A percentile compares a stretch with the other conserved stretches of the same genome.
Evolutionary conservation across 1,140 invertebrate species (phyloP).

Genomic region (Rhyacophila brunnea): DNA sequence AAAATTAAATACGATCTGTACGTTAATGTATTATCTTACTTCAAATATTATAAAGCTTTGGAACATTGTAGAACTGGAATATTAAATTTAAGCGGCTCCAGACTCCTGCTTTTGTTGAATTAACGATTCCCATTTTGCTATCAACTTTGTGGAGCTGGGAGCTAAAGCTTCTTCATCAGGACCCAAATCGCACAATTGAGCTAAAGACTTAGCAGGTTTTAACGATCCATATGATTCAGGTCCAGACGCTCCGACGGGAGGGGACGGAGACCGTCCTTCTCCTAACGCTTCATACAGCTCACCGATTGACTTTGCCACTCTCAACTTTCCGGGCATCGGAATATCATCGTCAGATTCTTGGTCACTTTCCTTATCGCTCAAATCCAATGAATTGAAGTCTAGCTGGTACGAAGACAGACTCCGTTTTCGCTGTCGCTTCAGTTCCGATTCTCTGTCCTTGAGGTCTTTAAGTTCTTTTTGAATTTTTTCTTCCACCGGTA

Average conservation of each 20-base stretch:
- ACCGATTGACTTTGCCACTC: conserved; percentile 58
- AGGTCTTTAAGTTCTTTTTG: conserved; percentile 74
- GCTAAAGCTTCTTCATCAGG: conserved; percentile 56
- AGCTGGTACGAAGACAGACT: conserved; percentile 51
- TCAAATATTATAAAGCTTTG: conserved; percentile 34
- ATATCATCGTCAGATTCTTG: conserved; percentile 58
- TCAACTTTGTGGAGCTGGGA: conserved; percentile 59
- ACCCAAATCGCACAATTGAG: conserved; percentile 56
- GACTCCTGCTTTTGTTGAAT: conserved; percentile 59
- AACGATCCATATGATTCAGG: conserved; percentile 51
- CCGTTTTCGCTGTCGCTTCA: conserved; percentile 62
- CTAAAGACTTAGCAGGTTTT: conserved; percentile 59
- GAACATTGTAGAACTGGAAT: conserved; percentile 14
- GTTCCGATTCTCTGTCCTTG: conserved; percentile 69
- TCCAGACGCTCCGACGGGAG: conserved; percentile 45
- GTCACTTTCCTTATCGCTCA: conserved; percentile 48
- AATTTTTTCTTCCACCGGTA: conserved; percentile 75
- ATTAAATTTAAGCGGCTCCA: conserved; percentile 45
- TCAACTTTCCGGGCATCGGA: conserved; percentile 55
- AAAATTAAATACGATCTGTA: too few relatives aligned
- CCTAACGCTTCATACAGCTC: conserved; percentile 54
- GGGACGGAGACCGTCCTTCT: conserved; percentile 48
- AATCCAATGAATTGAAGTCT: conserved; percentile 39
- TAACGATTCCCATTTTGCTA: conserved; percentile 61
- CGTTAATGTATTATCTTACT: background rate